Conservation (phyloP, 1,140 invertebrate species). For the Brachionus koreanus region DNA sequence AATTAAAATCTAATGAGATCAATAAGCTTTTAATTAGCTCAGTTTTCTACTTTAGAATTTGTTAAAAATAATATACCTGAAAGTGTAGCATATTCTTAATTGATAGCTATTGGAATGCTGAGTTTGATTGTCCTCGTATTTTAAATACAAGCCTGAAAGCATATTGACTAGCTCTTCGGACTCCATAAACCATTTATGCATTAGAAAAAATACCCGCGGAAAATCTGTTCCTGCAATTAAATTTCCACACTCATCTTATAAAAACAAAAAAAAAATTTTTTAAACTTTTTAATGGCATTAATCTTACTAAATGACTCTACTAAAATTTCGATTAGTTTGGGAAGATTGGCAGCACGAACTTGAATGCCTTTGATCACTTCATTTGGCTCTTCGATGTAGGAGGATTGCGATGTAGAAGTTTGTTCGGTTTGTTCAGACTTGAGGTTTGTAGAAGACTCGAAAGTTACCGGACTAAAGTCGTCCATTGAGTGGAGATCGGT, state of each 20-base stretch:
- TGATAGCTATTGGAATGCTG: slow-evolving; percentile 46
- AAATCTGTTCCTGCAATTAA: slow-evolving; percentile 50
- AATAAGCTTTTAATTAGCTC: no score
- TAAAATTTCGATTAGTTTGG: slow-evolving; percentile 54
- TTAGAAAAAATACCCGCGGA: slow-evolving; percentile 58
- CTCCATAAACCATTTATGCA: slow-evolving; percentile 60
- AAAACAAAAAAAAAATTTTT: not conserved
- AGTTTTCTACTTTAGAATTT: not conserved
- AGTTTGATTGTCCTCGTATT: slow-evolving; percentile 45
- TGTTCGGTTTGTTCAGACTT: not conserved
- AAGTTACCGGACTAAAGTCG: slow-evolving; percentile 42
- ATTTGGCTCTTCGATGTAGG: slow-evolving; percentile 52
- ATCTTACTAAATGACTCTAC: slow-evolving; percentile 56
- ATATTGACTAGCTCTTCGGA: slow-evolving; percentile 57
- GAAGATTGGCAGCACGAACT: slow-evolving; percentile 54
- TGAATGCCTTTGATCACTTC: slow-evolving; percentile 53
- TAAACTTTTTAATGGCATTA: slow-evolving; percentile 32
- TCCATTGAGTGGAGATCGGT: slow-evolving; percentile 16
- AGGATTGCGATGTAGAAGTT: not conserved
- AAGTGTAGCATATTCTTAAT: slow-evolving; percentile 45
- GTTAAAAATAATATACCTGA: slow-evolving; percentile 49
- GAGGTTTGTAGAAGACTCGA: not conserved
- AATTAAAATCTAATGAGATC: no score
- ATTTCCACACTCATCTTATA: not conserved
- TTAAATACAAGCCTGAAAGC: slow-evolving; percentile 46